These are phyloP conservation scores for Fragariocoptes setiger DNA, from an alignment of 1,140 invertebrate genomes.

Conservation along the genomic window DNA sequence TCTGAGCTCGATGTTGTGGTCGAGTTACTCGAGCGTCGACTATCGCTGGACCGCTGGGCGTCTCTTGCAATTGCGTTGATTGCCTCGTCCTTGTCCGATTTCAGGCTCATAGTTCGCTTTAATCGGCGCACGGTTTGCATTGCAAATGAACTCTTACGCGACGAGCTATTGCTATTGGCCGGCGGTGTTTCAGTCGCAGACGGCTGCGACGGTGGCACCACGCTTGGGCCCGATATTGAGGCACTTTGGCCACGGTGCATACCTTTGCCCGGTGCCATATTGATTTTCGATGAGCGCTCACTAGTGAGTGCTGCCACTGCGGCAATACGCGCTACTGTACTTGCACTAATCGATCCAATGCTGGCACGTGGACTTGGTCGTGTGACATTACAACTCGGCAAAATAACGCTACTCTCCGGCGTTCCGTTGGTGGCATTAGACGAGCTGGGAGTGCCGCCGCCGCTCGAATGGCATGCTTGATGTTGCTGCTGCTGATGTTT, in stretches of 20 bases:
- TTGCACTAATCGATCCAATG: not conserved
- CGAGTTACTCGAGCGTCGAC: too few species aligned
- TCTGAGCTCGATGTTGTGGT: too few species aligned
- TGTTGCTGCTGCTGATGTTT: not conserved
- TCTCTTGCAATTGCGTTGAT: too few species aligned
- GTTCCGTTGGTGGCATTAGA: not conserved
- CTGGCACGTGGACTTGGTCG: not conserved
- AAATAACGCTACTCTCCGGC: too few species aligned
- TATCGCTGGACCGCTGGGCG: too few species aligned
- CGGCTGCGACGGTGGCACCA: not conserved
- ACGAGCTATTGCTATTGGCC: not conserved
- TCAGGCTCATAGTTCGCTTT: slow-evolving; percentile 7
- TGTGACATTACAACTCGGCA: too few species aligned
- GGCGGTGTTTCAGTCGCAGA: not conserved
- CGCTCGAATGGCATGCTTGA: not conserved
- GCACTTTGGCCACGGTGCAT: not conserved
- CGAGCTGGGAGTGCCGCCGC: not conserved
- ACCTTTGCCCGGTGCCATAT: not conserved
- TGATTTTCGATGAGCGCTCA: not conserved
- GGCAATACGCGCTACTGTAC: not conserved
- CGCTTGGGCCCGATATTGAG: not conserved
- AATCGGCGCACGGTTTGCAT: not conserved
- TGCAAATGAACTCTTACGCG: not conserved
- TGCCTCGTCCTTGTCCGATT: slow-evolving; percentile 7
- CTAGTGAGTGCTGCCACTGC: not conserved